Evolutionary conservation across 1,140 invertebrate species (phyloP).

Genomic region (Psilanteris sp.): DNA sequence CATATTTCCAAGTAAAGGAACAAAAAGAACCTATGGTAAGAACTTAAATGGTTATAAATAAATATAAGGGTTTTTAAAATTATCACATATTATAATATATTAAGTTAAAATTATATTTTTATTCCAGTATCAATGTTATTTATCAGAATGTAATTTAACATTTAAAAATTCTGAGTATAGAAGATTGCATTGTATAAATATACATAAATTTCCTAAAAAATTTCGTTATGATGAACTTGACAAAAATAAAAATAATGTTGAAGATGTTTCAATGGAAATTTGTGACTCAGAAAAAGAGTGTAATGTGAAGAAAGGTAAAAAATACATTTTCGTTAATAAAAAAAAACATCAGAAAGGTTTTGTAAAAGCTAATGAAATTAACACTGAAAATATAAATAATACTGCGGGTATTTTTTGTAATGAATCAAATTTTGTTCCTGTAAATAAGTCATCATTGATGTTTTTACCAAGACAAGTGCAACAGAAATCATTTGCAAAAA

Average conservation of each 20-base stretch:
- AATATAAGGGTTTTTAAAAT: no score
- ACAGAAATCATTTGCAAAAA: slow-evolving; percentile 69
- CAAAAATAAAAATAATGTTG: slow-evolving; percentile 49
- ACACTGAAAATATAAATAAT: slow-evolving; percentile 18
- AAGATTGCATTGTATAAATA: slow-evolving; percentile 82
- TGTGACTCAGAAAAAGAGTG: slow-evolving; percentile 24
- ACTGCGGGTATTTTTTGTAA: no score
- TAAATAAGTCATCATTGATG: slow-evolving; percentile 55
- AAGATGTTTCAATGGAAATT: slow-evolving; percentile 42
- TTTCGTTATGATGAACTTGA: slow-evolving; percentile 81
- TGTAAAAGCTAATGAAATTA: slow-evolving; percentile 13
- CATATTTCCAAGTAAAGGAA: slow-evolving; percentile 83
- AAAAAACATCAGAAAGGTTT: slow-evolving; percentile 70
- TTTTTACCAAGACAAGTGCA: slow-evolving; percentile 74
- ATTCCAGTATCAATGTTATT: slow-evolving; percentile 84
- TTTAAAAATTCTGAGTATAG: slow-evolving; percentile 81
- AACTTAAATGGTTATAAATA: background rate
- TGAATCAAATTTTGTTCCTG: slow-evolving; percentile 2
- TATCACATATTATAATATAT: no score
- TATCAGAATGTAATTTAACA: slow-evolving; percentile 83
- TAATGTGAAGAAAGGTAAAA: slow-evolving; percentile 2
- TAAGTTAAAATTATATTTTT: slow-evolving; percentile 2
- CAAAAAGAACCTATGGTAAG: slow-evolving; percentile 83
- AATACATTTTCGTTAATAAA: slow-evolving; percentile 47
- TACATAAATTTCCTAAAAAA: slow-evolving; percentile 84